A percentile compares a stretch with the other conserved stretches of the same genome.
Conservation (phyloP, 2,888 invertebrate genomes). For the Mayetiola destructor region DNA sequence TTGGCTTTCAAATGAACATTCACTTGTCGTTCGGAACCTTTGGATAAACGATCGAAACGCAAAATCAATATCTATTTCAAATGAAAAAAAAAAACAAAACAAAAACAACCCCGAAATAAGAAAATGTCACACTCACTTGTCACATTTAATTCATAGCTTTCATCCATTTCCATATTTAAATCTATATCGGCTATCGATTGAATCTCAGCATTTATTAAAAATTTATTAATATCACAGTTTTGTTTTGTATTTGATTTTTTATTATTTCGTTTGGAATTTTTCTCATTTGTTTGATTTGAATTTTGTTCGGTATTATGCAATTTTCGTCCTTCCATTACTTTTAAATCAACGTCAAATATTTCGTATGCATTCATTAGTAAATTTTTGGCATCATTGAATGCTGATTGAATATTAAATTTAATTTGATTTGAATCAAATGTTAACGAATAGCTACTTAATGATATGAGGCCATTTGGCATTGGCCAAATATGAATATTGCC, state of each 20-base stretch:
- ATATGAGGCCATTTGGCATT: constrained; percentile 56
- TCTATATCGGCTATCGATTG: constrained; percentile 42
- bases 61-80: not conserved
- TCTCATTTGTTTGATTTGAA: not conserved
- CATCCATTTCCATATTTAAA: constrained; percentile 53
- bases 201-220: constrained; percentile 37
- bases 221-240: constrained; percentile 28
- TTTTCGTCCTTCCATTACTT: constrained; percentile 25
- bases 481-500: constrained; percentile 59
- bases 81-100: not conserved
- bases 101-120: no score
- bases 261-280: not conserved
- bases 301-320: not conserved
- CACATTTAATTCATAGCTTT: constrained; percentile 55
- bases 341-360: constrained; percentile 30
- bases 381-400: constrained; percentile 27
- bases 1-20: constrained; percentile 47
- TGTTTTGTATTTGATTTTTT: constrained; percentile 18
- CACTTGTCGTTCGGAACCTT: not conserved
- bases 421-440: constrained; percentile 35
- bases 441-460: constrained; percentile 48
- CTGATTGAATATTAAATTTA: constrained; percentile 27
- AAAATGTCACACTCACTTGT: constrained; percentile 30
- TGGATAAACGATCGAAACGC: not conserved
- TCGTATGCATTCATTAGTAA: constrained; percentile 28